Conservation (phyloP, 2,888 invertebrate species). For the Cetonia aurata region DNA sequence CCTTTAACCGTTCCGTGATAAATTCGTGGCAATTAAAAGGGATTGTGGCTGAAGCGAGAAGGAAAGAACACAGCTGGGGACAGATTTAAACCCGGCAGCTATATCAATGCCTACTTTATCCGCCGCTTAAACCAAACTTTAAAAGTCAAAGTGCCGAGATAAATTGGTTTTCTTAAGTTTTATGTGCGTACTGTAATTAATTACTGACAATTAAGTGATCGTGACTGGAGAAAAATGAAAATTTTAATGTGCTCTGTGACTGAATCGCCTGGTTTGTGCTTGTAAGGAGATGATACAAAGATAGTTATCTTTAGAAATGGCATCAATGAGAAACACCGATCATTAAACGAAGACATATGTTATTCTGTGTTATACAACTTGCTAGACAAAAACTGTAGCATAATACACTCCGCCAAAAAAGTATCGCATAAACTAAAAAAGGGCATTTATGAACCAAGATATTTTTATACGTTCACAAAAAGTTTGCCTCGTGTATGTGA, state of each 20-base stretch:
- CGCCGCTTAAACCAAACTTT: conserved; percentile 21
- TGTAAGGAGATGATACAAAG: neutral
- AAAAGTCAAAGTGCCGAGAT: conserved; percentile 19
- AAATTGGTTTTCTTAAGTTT: conserved; percentile 28
- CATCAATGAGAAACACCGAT: too few relatives aligned
- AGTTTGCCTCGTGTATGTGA: too few relatives aligned
- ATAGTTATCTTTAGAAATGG: neutral
- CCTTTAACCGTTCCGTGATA: conserved; percentile 34
- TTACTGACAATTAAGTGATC: conserved; percentile 14
- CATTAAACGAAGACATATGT: too few relatives aligned
- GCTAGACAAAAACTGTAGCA: too few relatives aligned
- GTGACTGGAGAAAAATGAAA: conserved; percentile 7
- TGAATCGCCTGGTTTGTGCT: neutral
- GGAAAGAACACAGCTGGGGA: conserved; percentile 38
- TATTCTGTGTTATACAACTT: too few relatives aligned
- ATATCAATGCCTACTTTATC: conserved; percentile 34
- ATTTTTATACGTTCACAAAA: too few relatives aligned
- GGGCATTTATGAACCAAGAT: too few relatives aligned
- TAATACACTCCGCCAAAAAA: too few relatives aligned
- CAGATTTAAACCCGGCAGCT: conserved; percentile 33
- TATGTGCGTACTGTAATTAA: conserved; percentile 18
- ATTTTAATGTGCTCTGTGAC: neutral
- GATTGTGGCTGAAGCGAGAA: conserved; percentile 36
- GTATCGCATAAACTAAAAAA: too few relatives aligned
- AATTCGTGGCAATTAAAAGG: conserved; percentile 38